phyloP scores from a whole-genome alignment of 2,113 vertebrate species.

The Serranochromis macrocephalus region DNA sequence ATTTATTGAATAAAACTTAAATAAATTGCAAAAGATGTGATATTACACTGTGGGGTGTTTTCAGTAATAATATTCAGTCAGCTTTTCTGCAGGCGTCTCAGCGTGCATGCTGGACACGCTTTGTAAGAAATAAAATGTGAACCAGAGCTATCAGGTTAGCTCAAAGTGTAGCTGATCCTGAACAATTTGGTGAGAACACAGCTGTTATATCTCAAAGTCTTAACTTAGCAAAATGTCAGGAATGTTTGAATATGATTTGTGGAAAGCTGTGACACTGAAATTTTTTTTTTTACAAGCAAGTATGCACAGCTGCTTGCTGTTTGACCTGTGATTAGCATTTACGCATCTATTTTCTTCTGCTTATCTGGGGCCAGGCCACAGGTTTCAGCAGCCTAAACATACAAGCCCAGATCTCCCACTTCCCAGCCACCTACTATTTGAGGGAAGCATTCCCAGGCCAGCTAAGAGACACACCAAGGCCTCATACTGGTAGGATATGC shows the following conservation, averaged over 20 bases:
- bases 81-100: not conserved
- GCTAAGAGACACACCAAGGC: not conserved
- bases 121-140: not conserved
- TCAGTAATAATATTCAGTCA: not conserved
- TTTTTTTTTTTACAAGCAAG: fast-evolving
- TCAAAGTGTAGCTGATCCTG: not conserved
- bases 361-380: fast-evolving
- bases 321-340: not conserved
- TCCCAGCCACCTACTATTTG: not conserved
- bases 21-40: not conserved
- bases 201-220: not conserved
- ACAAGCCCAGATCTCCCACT: not conserved
- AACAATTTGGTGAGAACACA: not conserved
- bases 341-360: fast-evolving
- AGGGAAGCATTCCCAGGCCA: not conserved
- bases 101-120: fast-evolving
- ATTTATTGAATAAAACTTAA: not conserved
- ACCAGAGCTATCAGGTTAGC: not conserved
- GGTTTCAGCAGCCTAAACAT: not conserved
- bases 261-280: fast-evolving
- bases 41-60: fast-evolving
- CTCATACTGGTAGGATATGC: not conserved
- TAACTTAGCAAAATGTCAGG: not conserved
- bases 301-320: not conserved
- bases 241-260: not conserved